Evolutionary conservation across 2,888 invertebrate species (phyloP), one percentile per base, ranked within the genome.

Genomic region (Hyposoter dolosus): DNA sequence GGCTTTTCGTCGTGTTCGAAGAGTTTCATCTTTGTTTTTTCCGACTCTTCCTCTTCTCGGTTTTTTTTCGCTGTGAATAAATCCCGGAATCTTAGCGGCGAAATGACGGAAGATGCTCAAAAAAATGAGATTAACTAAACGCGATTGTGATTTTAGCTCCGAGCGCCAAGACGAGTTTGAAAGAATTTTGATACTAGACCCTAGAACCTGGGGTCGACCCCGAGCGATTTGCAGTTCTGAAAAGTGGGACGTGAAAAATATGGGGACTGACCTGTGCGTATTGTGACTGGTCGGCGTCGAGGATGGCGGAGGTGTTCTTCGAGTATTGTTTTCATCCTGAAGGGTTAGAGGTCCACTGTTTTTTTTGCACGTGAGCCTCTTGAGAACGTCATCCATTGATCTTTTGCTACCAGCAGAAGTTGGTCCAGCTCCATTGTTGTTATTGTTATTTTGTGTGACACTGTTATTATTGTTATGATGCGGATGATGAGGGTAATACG

Each of bases 361-460:
- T 96, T 97, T 97, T 95, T 98, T 98, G 87, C 97, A 97, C 88
- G 97, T 98, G 90, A 97, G 95, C 94, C 97, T 96, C 94, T 98
- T 97, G 78, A 98, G 95, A 66, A 98, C 98, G 95, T 98, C 98
- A 95, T 98, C 98, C 98, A 98, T 98, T 86, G 98, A 97, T 94
- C 97, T 95, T 94, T 97, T 97, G 90, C 96, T 95, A 85, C 96
- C 96, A 83, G 95, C 95, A 89, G 94, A 95, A 88, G 94, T 94
- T 32, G 95, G 93, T 68, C 96, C 96, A 78, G 94, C 94, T 35
- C 95, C 95, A 92, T 96, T 96, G 91, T 83, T 90, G 82, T 79
- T 88, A 40, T 84, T 90, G 87, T 90, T 90, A 84, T 90, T 91
- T 83, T 91, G 90, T 83, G 91, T 90, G 17, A 89, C 89, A 79